Evolutionary conservation across 2,113 vertebrate genomes (phyloP).

Genomic region (Todiramphus chloris): DNA sequence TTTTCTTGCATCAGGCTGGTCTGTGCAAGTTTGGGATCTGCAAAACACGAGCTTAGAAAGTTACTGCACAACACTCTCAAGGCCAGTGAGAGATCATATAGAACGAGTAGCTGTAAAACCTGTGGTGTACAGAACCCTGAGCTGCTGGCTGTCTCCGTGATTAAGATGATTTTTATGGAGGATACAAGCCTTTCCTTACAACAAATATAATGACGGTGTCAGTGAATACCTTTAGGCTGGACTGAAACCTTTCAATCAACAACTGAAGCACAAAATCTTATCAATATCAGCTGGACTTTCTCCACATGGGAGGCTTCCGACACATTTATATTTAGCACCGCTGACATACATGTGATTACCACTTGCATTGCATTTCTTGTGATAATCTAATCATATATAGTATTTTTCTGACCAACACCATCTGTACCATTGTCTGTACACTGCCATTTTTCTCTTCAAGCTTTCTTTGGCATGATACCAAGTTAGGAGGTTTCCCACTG

Average conservation of each 20-base stretch:
- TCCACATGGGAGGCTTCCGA: not conserved
- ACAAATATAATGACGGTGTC: not conserved
- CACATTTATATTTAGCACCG: not conserved
- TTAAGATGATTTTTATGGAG: not conserved
- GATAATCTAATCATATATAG: slow-evolving; percentile 22
- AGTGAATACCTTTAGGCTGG: not conserved
- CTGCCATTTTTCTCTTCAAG: not conserved
- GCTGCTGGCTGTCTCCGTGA: not conserved
- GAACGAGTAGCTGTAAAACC: not conserved
- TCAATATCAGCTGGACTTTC: slow-evolving; percentile 39
- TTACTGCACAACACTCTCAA: not conserved
- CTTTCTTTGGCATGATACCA: slow-evolving; percentile 15
- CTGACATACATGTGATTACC: slow-evolving; percentile 14
- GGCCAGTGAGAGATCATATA: not conserved
- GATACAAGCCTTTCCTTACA: not conserved
- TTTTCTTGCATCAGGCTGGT: not conserved
- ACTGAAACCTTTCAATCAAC: slow-evolving; percentile 31
- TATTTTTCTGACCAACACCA: not conserved
- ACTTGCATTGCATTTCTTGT: slow-evolving; percentile 1
- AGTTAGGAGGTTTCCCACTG: slow-evolving; percentile 38
- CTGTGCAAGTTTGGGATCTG: not conserved
- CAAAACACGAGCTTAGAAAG: not conserved
- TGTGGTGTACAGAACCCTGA: not conserved
- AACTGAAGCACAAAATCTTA: slow-evolving; percentile 15
- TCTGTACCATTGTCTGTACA: not conserved